Conservation (phyloP, 1,140 invertebrate genomes). For the Teleogryllus occipitalis region DNA sequence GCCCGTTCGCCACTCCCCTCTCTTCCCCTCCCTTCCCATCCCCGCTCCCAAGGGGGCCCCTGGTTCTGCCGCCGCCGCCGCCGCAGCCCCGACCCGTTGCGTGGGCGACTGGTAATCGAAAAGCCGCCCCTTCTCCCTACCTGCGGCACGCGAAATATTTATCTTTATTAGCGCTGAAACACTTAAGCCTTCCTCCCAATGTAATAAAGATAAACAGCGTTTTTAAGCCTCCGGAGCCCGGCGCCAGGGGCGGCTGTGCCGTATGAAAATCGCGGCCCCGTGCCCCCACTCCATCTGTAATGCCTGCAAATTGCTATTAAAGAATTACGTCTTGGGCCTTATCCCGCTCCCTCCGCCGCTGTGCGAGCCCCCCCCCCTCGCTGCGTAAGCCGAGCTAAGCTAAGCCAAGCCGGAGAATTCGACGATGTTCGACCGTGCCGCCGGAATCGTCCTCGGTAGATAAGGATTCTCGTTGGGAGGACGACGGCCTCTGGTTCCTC, state of each 20-base stretch:
- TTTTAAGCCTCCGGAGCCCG: not conserved
- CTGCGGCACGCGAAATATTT: not conserved
- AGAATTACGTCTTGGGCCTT: not conserved
- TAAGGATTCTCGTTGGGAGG: too few relatives aligned
- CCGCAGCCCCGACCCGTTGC: not conserved
- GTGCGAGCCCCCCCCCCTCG: too few relatives aligned
- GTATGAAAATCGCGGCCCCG: not conserved
- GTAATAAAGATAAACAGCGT: slow-evolving; percentile 1
- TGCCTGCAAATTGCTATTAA: not conserved
- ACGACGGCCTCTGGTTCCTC: too few relatives aligned
- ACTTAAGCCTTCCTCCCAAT: slow-evolving; percentile 3
- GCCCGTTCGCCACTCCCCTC: too few relatives aligned
- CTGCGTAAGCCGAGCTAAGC: too few relatives aligned
- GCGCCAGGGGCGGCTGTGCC: not conserved
- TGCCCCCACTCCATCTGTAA: not conserved
- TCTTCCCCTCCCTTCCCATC: too few relatives aligned
- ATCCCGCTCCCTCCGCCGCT: not conserved
- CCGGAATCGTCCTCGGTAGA: too few relatives aligned
- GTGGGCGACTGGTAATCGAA: not conserved
- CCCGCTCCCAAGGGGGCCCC: too few relatives aligned
- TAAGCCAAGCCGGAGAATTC: too few relatives aligned
- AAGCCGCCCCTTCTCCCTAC: not conserved
- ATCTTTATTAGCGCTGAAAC: slow-evolving; percentile 1
- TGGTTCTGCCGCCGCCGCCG: not conserved
- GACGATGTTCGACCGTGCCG: too few relatives aligned